Base-by-base conservation (phyloP, 2,797 vertebrate species). In the Geotrypetes seraphini region DNA sequence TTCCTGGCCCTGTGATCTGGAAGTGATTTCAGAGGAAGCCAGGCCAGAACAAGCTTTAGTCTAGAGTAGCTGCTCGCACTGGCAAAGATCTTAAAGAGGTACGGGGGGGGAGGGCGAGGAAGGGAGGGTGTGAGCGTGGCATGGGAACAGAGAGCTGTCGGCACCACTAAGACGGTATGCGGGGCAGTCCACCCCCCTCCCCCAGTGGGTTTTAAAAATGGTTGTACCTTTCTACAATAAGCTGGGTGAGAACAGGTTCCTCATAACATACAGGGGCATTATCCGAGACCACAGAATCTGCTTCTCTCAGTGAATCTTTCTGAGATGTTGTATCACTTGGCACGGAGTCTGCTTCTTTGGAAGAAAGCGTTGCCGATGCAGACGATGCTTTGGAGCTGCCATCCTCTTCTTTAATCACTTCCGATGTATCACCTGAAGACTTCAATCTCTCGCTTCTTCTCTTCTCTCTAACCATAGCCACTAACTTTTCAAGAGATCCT, bases 191-290 rank as follows among this genome's bases (percentile, higher is more conserved):
- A n/a, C n/a, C n/a, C n/a, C n/a, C n/a, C n/a, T n/a, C n/a, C n/a
- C n/a, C n/a, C n/a, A n/a, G n/a, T n/a, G n/a, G n/a, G n/a, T n/a
- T n/a, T n/a, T n/a, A n/a, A n/a, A n/a, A n/a, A n/a, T n/a, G n/a
- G n/a, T 14, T 8, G 12, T 57, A 91, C 92, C 85, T 89, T 55
- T 75, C 58, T 2, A 89, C 44, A 12, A 79, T 64, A 24, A 89
- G 39, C n/a, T 46, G 50, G 10, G 69, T 34, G 19, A 84, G 67
- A 16, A 57, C 0, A 6, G 64, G 63, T 3, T 79, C 72, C 25
- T 84, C 37, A 0, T 46, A 39, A 7, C 28, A 57, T 0, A 16
- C 14, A 5, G 18, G 17, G 3, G 41, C 31, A 28, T 33, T 4
- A 1, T 52, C 52, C 1, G 24, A 30, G 4, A 4, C 12, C 2